These are phyloP conservation scores for Acholoe squamosa DNA, from an alignment of 2,888 invertebrate genomes.

Conservation along the genomic window DNA sequence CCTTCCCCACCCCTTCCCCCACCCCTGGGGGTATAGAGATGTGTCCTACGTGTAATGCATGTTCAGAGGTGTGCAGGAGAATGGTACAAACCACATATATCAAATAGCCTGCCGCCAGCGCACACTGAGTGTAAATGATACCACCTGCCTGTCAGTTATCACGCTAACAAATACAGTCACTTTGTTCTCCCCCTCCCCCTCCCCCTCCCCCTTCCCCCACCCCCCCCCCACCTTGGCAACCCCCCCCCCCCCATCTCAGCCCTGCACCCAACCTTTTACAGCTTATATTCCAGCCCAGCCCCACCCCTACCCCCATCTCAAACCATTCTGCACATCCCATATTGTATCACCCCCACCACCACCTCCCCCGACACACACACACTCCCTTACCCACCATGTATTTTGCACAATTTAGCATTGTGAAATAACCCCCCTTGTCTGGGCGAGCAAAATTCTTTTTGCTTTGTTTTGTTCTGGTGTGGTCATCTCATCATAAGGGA, in stretches of 20 bases:
- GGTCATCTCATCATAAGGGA: too few species aligned
- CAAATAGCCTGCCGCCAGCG: conserved; percentile 12
- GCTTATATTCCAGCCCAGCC: not conserved
- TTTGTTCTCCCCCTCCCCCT: conserved; percentile 3
- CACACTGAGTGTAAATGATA: conserved; percentile 34
- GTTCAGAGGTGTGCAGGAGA: not conserved
- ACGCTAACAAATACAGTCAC: conserved; percentile 3
- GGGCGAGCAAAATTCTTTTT: too few species aligned
- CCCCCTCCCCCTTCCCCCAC: too few species aligned
- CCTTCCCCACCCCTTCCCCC: not conserved
- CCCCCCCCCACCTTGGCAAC: not conserved
- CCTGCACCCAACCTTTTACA: too few species aligned
- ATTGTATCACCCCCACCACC: not conserved
- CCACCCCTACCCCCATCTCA: not conserved
- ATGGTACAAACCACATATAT: conserved; percentile 22
- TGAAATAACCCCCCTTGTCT: not conserved
- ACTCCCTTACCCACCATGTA: not conserved
- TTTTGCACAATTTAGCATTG: not conserved
- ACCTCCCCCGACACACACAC: not conserved
- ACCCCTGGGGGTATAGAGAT: not conserved
- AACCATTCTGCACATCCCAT: not conserved
- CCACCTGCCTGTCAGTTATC: conserved; percentile 17
- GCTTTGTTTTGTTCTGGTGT: not conserved
- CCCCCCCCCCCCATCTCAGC: not conserved
- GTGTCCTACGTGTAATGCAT: too few species aligned